Base-by-base conservation (phyloP, 2,888 invertebrate genomes). In the Trachelus stipa region DNA sequence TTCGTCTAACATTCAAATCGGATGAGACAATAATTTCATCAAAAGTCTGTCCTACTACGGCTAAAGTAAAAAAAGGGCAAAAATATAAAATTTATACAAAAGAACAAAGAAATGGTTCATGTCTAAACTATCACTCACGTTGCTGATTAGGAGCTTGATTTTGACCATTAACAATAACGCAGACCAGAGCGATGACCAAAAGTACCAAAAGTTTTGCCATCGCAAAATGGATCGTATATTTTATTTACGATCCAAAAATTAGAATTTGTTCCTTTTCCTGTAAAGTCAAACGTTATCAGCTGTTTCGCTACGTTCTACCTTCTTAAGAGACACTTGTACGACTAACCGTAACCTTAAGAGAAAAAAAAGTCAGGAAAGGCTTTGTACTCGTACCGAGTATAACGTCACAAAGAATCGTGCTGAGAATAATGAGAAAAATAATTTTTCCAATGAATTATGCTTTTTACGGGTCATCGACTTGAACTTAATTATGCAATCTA, bases 1-100 rank as follows among this genome's bases (percentile, higher is more conserved):
- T 91, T 34, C 90, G 86, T 81, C 88, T 85, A 40, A 91, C 89
- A 76, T 89, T 90, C 74, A 91, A 83, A 82, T 91, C 89, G 79
- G 91, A 91, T 74, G 91, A 90, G 40, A 92, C 92, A 12, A 92
- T 89, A 56, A 92, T 92, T 89, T 92, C 92, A 81, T 92, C 92
- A 81, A 92, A 92, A 33, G 91, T 88, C 79, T 89, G 90, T 79
- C 91, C 91, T 78, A 87, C 84, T 79, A 86, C 83, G 75, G 88
- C 91, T 91, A 80, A n/a, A 71, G 74, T 37, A 34, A 56, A 56
- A 56, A 23, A 71, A 69, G 31, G 31, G 1, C 12, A 4, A 71
- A 31, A 31, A 33, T 31, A 71, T 23, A 23, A 23, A 56, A 23
- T 56, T 40, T 40, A 56, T 9, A 56, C 23, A 15, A 9, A 56